These are phyloP conservation scores for Silurus glanis DNA, from an alignment of 2,113 vertebrate species.

Conservation along the genomic window DNA sequence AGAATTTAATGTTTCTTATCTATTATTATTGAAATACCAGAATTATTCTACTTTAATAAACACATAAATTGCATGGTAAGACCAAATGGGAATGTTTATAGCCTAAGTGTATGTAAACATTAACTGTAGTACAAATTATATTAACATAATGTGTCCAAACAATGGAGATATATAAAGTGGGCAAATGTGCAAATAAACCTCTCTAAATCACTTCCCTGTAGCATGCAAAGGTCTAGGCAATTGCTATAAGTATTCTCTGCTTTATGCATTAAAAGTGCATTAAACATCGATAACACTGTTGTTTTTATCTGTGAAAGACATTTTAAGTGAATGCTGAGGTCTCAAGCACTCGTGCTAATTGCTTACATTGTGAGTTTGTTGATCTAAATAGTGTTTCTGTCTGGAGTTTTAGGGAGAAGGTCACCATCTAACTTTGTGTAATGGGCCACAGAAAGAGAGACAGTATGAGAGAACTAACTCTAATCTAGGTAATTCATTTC, in stretches of 20 bases:
- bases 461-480: conserved; percentile 18
- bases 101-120: background rate
- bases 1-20: background rate
- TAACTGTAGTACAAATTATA: background rate
- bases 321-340: background rate
- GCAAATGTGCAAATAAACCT: too few relatives aligned
- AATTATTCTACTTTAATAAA: background rate
- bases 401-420: conserved; percentile 31
- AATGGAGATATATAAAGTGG: background rate
- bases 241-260: background rate
- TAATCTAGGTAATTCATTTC: conserved; percentile 48
- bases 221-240: background rate
- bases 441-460: background rate
- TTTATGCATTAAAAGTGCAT: background rate
- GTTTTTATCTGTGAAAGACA: background rate
- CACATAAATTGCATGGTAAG: background rate
- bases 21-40: background rate
- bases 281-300: background rate
- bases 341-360: background rate
- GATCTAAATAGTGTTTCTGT: conserved; percentile 9
- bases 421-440: conserved; percentile 13
- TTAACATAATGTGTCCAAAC: background rate
- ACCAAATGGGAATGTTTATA: background rate
- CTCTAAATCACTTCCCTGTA: background rate
- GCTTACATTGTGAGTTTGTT: conserved; percentile 9